phyloP scores from a whole-genome alignment of 2,113 vertebrate species.

The Otolemur garnettii region DNA sequence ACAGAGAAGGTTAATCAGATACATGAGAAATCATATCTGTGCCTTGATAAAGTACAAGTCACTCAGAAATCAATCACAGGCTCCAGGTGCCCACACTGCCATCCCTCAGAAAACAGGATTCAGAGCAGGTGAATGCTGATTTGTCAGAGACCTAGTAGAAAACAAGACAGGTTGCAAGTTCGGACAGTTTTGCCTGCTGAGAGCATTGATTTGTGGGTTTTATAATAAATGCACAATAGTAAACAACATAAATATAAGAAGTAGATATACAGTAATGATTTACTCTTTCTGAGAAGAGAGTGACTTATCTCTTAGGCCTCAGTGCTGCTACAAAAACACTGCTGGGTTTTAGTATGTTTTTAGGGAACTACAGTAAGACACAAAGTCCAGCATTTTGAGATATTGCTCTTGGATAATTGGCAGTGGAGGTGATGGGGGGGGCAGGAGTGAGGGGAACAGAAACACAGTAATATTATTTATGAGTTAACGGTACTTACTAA shows the following conservation, averaged over 20 bases:
- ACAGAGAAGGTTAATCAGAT: conserved; percentile 89
- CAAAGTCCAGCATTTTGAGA: not conserved
- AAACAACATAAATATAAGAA: conserved; percentile 56
- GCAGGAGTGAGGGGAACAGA: rapidly evolving
- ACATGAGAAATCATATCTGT: conserved; percentile 82
- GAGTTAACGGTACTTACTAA: not conserved
- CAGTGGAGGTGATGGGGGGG: not conserved
- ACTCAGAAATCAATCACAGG: conserved; percentile 75
- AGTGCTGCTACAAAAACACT: not conserved
- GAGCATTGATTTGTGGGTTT: not conserved
- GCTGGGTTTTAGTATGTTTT: not conserved
- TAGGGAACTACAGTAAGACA: not conserved
- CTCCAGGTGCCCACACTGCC: not conserved
- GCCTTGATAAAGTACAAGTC: conserved; percentile 77
- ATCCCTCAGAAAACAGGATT: not conserved
- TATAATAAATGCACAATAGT: not conserved
- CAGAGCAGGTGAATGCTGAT: not conserved
- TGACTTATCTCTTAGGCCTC: not conserved
- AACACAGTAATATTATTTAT: too few species aligned
- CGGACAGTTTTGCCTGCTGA: not conserved
- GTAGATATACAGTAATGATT: conserved; percentile 5
- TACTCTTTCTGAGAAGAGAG: not conserved
- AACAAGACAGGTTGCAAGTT: not conserved
- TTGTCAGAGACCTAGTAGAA: rapidly evolving
- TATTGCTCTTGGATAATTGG: not conserved